A percentile compares a stretch with the other conserved stretches of the same genome.
Conservation (phyloP, 1,140 invertebrate genomes). For the Triops cancriformis region DNA sequence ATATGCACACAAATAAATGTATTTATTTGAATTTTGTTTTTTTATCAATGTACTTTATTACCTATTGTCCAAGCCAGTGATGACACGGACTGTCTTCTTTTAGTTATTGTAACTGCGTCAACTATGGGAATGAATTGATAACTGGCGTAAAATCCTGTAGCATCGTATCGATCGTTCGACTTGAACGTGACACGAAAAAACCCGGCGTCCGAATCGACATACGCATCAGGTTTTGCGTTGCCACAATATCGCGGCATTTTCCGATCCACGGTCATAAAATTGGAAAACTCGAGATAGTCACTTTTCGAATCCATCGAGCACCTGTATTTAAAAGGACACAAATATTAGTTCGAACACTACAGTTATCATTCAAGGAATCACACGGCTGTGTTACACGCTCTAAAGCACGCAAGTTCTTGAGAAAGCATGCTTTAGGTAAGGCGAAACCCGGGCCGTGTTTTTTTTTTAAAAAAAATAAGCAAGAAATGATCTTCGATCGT, state of each 20-base stretch:
- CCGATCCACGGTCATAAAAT: conserved; percentile 75
- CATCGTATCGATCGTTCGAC: conserved; percentile 86
- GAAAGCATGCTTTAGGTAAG: no score
- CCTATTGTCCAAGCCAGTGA: background rate
- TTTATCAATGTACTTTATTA: background rate
- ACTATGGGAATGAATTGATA: conserved; percentile 59
- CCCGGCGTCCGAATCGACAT: conserved; percentile 75
- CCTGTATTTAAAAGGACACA: conserved; percentile 44
- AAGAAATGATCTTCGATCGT: background rate
- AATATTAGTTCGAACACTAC: background rate
- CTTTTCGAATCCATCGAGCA: conserved; percentile 78
- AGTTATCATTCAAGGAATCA: no score
- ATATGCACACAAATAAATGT: no score
- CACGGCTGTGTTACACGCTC: no score
- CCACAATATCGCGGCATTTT: conserved; percentile 82
- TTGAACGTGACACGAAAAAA: conserved; percentile 91
- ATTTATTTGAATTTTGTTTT: no score
- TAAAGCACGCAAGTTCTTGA: no score
- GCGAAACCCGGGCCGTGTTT: no score
- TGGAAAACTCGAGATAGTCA: conserved; percentile 81
- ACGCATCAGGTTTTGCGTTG: conserved; percentile 57
- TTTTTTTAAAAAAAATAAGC: no score
- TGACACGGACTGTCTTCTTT: conserved; percentile 7
- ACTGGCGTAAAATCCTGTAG: conserved; percentile 82
- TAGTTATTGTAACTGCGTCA: conserved; percentile 26